A percentile compares a stretch with the other conserved stretches of the same genome.
These are phyloP conservation scores for Pocillopora damicornis DNA, from an alignment of 64 coral and sea anemone species.

Conservation along the genomic window DNA sequence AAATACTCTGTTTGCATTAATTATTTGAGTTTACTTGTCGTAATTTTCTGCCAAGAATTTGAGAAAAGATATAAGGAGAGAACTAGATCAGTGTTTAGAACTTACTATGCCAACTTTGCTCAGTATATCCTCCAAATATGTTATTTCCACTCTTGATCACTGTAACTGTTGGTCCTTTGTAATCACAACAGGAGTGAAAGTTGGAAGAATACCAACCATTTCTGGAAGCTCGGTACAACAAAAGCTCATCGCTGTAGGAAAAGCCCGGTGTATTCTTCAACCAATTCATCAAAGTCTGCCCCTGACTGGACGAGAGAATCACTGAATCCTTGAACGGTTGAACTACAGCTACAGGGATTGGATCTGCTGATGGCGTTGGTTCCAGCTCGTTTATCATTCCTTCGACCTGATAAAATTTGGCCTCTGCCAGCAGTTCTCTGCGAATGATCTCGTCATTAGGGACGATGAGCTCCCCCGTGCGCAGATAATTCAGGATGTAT, in stretches of 20 bases:
- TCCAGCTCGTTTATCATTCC: background rate
- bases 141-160: slow-evolving; percentile 1
- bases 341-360: too few species aligned
- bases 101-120: background rate
- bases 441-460: background rate
- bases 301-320: background rate
- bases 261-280: background rate
- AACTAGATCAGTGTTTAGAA: background rate
- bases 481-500: slow-evolving; percentile 38
- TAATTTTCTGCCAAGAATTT: too few species aligned
- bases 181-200: slow-evolving; percentile 26
- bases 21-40: too few species aligned
- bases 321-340: slow-evolving; percentile 4
- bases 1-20: too few species aligned
- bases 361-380: background rate
- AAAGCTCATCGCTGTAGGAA: background rate
- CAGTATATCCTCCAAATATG: slow-evolving; percentile 31
- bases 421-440: slow-evolving; percentile 12
- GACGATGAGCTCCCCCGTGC: slow-evolving; percentile 21
- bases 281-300: background rate
- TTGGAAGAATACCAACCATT: background rate
- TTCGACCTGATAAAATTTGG: slow-evolving; percentile 23
- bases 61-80: background rate
- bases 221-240: slow-evolving; percentile 14
- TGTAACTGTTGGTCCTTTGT: slow-evolving; percentile 12